Conservation (phyloP, 1,140 invertebrate genomes). For the Papilio polytes region DNA sequence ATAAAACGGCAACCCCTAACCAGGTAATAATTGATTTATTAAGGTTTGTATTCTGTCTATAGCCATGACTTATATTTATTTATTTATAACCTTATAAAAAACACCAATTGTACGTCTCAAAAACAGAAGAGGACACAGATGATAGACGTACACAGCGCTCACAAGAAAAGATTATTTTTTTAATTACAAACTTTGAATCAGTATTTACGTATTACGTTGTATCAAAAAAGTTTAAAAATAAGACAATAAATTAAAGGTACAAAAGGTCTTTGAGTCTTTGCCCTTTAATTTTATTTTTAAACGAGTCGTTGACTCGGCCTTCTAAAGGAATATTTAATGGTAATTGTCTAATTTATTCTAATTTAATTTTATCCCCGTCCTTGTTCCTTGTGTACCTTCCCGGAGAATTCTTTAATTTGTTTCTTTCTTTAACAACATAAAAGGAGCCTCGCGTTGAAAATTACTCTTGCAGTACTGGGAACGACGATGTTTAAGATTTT, state of each 20-base stretch:
- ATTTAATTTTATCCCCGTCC: conserved; percentile 4
- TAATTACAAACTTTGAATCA: too few species aligned
- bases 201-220: too few species aligned
- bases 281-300: conserved; percentile 22
- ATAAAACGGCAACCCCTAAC: not conserved
- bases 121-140: too few species aligned
- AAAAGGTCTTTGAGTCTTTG: not conserved
- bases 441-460: not conserved
- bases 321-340: conserved; percentile 12
- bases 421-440: not conserved
- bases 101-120: too few species aligned
- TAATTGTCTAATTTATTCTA: conserved; percentile 21
- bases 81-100: too few species aligned
- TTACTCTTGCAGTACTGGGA: not conserved
- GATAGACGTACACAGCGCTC: too few species aligned
- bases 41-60: not conserved
- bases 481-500: not conserved
- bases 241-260: conserved; percentile 5
- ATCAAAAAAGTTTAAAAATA: too few species aligned
- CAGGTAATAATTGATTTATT: not conserved
- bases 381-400: not conserved
- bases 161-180: too few species aligned
- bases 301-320: conserved; percentile 21
- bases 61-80: too few species aligned
- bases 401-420: conserved; percentile 16